A percentile compares a stretch with the other conserved stretches of the same genome.
phyloP scores from a whole-genome alignment of 2,113 vertebrate species.

The Eidolon helvum region DNA sequence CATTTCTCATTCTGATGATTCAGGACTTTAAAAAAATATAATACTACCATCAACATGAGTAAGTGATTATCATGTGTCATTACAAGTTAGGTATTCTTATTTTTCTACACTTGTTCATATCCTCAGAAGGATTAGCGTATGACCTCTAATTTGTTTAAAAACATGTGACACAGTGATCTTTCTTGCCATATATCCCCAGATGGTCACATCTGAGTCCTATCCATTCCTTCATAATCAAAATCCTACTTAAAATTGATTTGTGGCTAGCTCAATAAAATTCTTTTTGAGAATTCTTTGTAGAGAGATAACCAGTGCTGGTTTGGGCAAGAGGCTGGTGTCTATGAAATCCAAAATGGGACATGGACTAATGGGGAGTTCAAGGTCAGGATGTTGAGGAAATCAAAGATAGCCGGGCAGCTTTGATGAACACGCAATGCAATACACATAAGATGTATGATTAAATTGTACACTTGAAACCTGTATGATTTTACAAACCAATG shows the following conservation, averaged over 20 bases:
- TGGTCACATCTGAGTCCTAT: not conserved
- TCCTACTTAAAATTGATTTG: constrained; percentile 22
- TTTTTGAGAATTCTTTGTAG: not conserved
- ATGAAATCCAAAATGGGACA: not conserved
- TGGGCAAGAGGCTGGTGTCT: not conserved
- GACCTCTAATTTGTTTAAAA: not conserved
- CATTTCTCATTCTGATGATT: not conserved
- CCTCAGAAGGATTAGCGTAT: not conserved
- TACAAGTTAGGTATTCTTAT: not conserved
- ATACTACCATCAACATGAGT: not conserved
- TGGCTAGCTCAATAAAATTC: not conserved
- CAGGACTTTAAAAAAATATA: not conserved
- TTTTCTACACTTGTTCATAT: not conserved
- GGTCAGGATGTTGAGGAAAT: not conserved
- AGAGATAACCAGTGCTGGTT: not conserved
- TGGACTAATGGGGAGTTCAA: not conserved
- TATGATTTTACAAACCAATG: too few relatives aligned
- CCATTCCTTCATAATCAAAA: not conserved
- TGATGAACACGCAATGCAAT: too few relatives aligned
- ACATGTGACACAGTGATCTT: not conserved
- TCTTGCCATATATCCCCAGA: not conserved
- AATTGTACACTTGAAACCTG: too few relatives aligned
- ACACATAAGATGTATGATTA: too few relatives aligned
- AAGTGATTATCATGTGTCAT: not conserved
- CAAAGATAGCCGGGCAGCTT: not conserved